Evolutionary conservation across 2,113 vertebrate genomes (phyloP).

Genomic region (Thalassoma bifasciatum): DNA sequence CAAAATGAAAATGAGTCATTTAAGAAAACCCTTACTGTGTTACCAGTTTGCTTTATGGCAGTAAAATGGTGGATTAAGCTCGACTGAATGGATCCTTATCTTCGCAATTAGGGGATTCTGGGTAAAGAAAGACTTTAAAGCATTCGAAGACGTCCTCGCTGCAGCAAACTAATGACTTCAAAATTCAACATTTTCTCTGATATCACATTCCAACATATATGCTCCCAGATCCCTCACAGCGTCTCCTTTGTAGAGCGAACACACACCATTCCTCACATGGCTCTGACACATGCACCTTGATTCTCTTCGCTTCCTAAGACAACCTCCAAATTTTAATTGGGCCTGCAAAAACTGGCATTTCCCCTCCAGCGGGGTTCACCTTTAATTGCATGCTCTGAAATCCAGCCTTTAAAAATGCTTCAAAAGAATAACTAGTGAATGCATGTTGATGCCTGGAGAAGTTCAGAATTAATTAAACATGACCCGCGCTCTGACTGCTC

Average conservation of each 20-base stretch:
- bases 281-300: slow-evolving; percentile 23
- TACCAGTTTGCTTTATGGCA: too few species aligned
- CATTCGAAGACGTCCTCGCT: too few species aligned
- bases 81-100: too few species aligned
- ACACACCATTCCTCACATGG: slow-evolving; percentile 3
- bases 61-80: too few species aligned
- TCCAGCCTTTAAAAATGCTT: slow-evolving; percentile 64
- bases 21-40: too few species aligned
- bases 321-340: slow-evolving; percentile 66
- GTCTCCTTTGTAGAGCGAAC: neutral
- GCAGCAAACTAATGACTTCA: neutral
- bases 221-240: neutral
- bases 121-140: neutral
- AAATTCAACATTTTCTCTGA: neutral
- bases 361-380: slow-evolving; percentile 49
- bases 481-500: slow-evolving; percentile 28
- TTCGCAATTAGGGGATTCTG: neutral
- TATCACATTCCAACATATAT: neutral
- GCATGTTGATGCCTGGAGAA: slow-evolving; percentile 42
- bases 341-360: slow-evolving; percentile 29
- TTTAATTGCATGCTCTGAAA: slow-evolving; percentile 66
- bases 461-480: slow-evolving; percentile 62
- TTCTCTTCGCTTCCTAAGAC: slow-evolving; percentile 7
- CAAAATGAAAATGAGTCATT: too few species aligned
- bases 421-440: slow-evolving; percentile 66